These are phyloP conservation scores for Drosophila maculinotata DNA, from an alignment of 2,888 invertebrate genomes.

Conservation along the genomic window DNA sequence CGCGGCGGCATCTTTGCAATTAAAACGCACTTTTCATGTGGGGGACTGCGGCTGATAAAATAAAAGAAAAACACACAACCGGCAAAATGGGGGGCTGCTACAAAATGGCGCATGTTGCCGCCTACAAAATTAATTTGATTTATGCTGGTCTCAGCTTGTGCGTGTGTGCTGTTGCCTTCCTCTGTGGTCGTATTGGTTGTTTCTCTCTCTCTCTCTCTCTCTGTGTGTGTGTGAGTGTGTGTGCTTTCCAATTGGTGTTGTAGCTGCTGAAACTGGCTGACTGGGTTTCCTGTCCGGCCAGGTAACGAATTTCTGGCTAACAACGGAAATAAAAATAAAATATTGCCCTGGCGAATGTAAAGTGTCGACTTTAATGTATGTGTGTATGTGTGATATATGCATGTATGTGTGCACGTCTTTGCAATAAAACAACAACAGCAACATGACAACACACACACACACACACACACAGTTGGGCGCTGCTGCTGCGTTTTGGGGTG, in stretches of 20 bases:
- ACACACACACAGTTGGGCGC: conserved; percentile 1
- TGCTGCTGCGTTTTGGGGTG: conserved; percentile 40
- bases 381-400: conserved; percentile 41
- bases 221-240: conserved; percentile 20
- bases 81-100: conserved; percentile 27
- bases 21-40: conserved; percentile 79
- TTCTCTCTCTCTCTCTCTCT: too few species aligned
- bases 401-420: conserved; percentile 63
- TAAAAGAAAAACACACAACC: conserved; percentile 14
- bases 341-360: conserved; percentile 73
- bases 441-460: conserved; percentile 13
- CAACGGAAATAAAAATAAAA: conserved; percentile 75
- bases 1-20: conserved; percentile 78
- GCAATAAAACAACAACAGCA: conserved; percentile 67
- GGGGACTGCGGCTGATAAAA: conserved; percentile 25
- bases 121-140: conserved; percentile 83
- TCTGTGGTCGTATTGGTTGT: too few species aligned
- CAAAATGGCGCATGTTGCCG: conserved; percentile 77
- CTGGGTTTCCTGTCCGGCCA: conserved; percentile 43
- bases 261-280: conserved; percentile 28
- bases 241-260: conserved; percentile 48
- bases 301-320: conserved; percentile 76
- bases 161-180: conserved; percentile 21
- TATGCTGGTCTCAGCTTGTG: conserved; percentile 52
- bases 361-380: conserved; percentile 70